A percentile compares a stretch with the other conserved stretches of the same genome.
phyloP scores from a whole-genome alignment of 2,113 vertebrate genomes.

The Oncorhynchus kisutch region DNA sequence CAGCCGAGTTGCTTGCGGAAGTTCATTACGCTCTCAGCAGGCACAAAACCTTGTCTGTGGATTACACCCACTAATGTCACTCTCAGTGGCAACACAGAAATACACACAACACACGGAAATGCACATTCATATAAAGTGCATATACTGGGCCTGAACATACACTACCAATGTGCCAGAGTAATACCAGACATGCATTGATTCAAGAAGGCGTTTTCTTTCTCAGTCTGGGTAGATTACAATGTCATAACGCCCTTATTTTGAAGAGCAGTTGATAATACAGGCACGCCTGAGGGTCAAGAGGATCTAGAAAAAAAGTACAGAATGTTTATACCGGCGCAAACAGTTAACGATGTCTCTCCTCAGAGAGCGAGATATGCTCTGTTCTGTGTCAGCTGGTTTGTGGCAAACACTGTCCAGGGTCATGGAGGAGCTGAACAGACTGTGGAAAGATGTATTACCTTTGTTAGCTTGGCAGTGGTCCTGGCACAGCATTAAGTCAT shows the following conservation, averaged over 20 bases:
- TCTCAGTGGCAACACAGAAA: background rate
- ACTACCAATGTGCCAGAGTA: background rate
- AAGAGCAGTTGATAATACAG: background rate
- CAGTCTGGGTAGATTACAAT: background rate
- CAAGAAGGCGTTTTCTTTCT: background rate
- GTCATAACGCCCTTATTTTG: conserved; percentile 24
- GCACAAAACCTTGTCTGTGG: conserved; percentile 76
- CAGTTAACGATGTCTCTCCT: conserved; percentile 73
- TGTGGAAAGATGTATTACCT: conserved; percentile 31
- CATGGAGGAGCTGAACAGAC: conserved; percentile 75
- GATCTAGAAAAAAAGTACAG: background rate
- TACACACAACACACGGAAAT: background rate
- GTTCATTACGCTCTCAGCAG: conserved; percentile 76
- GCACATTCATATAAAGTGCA: background rate
- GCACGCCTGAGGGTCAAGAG: background rate
- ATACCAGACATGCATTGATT: background rate
- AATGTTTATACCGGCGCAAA: conserved; percentile 71
- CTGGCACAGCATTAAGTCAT: too few relatives aligned
- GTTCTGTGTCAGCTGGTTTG: conserved; percentile 52
- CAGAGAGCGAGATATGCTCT: conserved; percentile 62
- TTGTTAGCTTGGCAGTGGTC: background rate
- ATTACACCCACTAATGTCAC: background rate
- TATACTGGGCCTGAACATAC: background rate
- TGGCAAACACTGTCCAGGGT: conserved; percentile 70
- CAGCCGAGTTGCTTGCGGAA: conserved; percentile 76